Conservation (phyloP, 2,113 vertebrate species). For the Girardinichthys multiradiatus region DNA sequence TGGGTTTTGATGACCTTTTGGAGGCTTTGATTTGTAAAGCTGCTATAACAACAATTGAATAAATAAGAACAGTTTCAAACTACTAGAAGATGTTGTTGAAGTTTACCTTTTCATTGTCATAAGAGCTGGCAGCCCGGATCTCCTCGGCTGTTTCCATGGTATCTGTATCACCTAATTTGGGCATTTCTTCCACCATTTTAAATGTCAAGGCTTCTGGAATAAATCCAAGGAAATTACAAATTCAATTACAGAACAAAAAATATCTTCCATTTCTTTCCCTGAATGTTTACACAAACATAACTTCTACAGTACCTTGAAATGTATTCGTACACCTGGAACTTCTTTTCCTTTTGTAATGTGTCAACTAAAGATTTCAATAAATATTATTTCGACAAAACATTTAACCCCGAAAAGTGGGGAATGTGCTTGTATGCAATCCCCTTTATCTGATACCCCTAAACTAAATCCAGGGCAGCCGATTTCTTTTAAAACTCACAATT, state of each 20-base stretch:
- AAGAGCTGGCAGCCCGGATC: slow-evolving; percentile 74
- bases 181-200: background rate
- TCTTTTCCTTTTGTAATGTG: no score
- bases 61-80: background rate
- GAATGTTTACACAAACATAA: background rate
- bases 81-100: background rate
- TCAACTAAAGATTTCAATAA: background rate
- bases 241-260: background rate
- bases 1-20: slow-evolving; percentile 55
- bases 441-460: no score
- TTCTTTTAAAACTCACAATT: no score
- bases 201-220: slow-evolving; percentile 73
- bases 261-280: no score
- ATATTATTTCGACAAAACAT: no score
- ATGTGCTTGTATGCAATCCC: no score
- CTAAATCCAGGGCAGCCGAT: no score
- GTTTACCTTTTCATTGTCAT: slow-evolving; percentile 14
- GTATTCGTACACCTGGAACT: background rate
- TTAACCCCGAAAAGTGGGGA: no score
- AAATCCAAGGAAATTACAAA: background rate
- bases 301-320: background rate
- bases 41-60: slow-evolving; percentile 53
- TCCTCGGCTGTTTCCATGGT: slow-evolving; percentile 58
- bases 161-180: slow-evolving; percentile 21
- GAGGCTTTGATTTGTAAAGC: slow-evolving; percentile 71